Base-by-base conservation (phyloP, 2,888 invertebrate genomes). In the Tipula unca region DNA sequence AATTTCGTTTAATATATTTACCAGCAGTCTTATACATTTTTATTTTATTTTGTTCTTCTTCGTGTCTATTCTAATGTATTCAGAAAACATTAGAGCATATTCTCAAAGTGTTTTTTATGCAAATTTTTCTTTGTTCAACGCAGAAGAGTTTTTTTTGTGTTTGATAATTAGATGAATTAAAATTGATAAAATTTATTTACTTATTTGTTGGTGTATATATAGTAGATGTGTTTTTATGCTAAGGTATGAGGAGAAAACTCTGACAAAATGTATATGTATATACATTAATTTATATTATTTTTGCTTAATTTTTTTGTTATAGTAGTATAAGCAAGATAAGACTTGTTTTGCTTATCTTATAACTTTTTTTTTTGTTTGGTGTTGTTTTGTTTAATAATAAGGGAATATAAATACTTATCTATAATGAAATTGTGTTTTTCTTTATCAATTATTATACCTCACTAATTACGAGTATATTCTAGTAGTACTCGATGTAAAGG, bases 141-240 rank as follows among this genome's bases (percentile, higher is more conserved):
- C 25, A 69, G 69, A 69, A 20, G 69, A 20, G 69, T 25, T 69
- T 25, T 69, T 25, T 69, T 25, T 69, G 25, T 69, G 69, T 69
- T 69, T 25, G 69, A 69, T 69, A 69, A 69, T 69, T 69, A 69
- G 69, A 69, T 69, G 69, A 69, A 69, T 69, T 69, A 69, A 69
- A 69, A 69, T 69, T 69, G 69, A 69, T 69, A 69, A 69, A 69
- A 69, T 69, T 69, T 69, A 69, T 69, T 69, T 69, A 69, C 69
- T 69, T 69, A 69, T 69, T 69, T 69, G 69, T 25, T 69, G 6
- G 69, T 6, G 25, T 25, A 25, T 69, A 25, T 25, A 25, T 10
- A 48, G 39, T 48, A 48, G n/a, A 17, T n/a, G 42, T 42, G 42
- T 42, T 14, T 13, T 39, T 17, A n/a, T 48, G 48, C n/a, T 48